Conservation (phyloP, 2,113 vertebrate genomes). For the Chiloscyllium plagiosum region DNA sequence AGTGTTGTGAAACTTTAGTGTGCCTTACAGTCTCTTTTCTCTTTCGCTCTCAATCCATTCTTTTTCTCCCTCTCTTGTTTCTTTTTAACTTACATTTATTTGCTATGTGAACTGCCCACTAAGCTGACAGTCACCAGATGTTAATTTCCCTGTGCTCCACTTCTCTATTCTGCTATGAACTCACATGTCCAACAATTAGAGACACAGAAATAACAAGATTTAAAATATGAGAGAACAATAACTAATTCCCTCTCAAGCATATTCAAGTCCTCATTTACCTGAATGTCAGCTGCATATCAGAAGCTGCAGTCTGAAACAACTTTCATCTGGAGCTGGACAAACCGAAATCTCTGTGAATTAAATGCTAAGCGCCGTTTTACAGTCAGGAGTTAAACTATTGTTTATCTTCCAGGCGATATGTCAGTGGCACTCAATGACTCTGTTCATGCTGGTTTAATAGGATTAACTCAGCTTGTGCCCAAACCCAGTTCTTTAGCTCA, state of each 20-base stretch:
- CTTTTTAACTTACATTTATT: not conserved
- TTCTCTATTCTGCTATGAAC: not conserved
- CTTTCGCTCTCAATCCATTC: not conserved
- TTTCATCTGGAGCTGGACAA: not conserved
- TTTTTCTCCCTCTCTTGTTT: not conserved
- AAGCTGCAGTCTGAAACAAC: not conserved
- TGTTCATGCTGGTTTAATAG: not conserved
- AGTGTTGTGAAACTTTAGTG: not conserved
- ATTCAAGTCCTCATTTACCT: not conserved
- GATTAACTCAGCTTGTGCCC: not conserved
- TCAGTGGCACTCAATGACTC: not conserved
- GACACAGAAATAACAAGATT: not conserved
- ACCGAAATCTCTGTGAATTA: not conserved
- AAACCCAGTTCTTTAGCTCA: not conserved
- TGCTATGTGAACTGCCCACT: not conserved
- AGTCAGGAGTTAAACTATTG: no score
- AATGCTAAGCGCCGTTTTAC: not conserved
- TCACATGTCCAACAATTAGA: no score
- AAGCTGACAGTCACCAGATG: not conserved
- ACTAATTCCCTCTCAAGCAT: not conserved
- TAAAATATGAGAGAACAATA: not conserved
- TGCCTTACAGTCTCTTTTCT: not conserved
- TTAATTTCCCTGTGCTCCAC: not conserved
- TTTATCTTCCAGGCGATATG: not conserved
- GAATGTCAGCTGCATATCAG: not conserved